phyloP scores from a whole-genome alignment of 1,140 invertebrate species.

The Philopotamus ludificatus region DNA sequence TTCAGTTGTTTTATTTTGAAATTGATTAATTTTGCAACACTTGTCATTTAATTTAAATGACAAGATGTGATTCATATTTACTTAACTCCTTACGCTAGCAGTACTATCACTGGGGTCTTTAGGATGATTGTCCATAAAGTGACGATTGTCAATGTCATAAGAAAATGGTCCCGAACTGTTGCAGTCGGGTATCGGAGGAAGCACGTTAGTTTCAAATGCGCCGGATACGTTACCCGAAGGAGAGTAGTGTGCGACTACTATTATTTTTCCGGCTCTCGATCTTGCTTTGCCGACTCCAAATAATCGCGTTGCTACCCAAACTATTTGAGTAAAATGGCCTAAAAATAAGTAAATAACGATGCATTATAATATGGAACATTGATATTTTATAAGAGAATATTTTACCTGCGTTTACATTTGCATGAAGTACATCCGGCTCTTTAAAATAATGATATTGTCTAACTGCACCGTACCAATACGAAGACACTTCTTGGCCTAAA shows the following conservation, averaged over 20 bases:
- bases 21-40: neutral
- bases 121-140: constrained; percentile 2
- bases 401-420: constrained; percentile 75
- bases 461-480: constrained; percentile 84
- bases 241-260: constrained; percentile 80
- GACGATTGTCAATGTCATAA: constrained; percentile 30
- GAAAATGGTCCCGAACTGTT: constrained; percentile 47
- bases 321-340: constrained; percentile 90
- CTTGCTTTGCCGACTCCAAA: constrained; percentile 83
- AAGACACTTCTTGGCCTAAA: constrained; percentile 76
- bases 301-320: constrained; percentile 77
- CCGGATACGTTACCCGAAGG: constrained; percentile 77
- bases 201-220: constrained; percentile 73
- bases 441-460: constrained; percentile 74
- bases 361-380: neutral
- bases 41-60: too few species aligned
- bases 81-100: constrained; percentile 1
- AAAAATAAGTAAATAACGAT: constrained; percentile 41
- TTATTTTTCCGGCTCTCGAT: constrained; percentile 70
- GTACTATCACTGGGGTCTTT: constrained; percentile 17
- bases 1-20: neutral
- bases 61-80: too few species aligned
- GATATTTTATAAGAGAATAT: neutral
- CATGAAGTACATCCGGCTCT: constrained; percentile 69
- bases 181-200: constrained; percentile 65